Percentiles rank a stretch among this genome's conserved stretches.
Conservation (phyloP, 2,888 invertebrate genomes). For the Hirtodrosophila cameraria region DNA sequence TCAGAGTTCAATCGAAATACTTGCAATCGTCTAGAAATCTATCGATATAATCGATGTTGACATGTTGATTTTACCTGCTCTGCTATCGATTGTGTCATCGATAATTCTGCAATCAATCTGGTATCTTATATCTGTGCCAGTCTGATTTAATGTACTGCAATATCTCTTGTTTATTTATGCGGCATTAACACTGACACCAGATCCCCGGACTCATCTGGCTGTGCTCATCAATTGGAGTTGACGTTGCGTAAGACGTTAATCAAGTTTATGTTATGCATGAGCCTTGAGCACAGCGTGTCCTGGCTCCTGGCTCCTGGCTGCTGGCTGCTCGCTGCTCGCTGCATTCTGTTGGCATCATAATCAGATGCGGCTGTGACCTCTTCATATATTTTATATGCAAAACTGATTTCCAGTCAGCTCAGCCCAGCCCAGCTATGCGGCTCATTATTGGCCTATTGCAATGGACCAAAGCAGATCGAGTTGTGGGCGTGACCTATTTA, state of each 20-base stretch:
- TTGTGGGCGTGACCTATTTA: slow-evolving; percentile 1
- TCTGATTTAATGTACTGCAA: not conserved
- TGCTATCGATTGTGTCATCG: too few relatives aligned
- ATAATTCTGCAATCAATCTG: too few relatives aligned
- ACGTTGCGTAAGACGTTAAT: slow-evolving; percentile 47
- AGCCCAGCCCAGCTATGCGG: slow-evolving; percentile 50
- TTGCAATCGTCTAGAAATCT: too few relatives aligned
- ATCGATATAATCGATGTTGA: too few relatives aligned
- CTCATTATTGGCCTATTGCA: slow-evolving; percentile 64
- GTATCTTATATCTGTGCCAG: too few relatives aligned
- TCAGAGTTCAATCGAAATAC: too few relatives aligned
- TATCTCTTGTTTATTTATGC: slow-evolving; percentile 61
- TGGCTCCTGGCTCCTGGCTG: slow-evolving; percentile 3
- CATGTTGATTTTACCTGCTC: too few relatives aligned
- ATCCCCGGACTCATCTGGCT: not conserved
- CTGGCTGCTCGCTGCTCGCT: slow-evolving; percentile 1
- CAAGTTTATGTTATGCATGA: slow-evolving; percentile 63
- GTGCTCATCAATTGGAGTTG: slow-evolving; percentile 14
- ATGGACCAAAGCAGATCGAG: not conserved
- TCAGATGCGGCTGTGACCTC: slow-evolving; percentile 31
- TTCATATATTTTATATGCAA: slow-evolving; percentile 42
- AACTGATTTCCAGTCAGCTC: slow-evolving; percentile 48
- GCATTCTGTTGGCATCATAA: too few relatives aligned
- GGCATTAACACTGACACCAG: slow-evolving; percentile 44
- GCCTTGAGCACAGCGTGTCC: slow-evolving; percentile 21